These are phyloP conservation scores for Rhaphigaster nebulosa DNA, from an alignment of 2,888 invertebrate species.

Conservation along the genomic window DNA sequence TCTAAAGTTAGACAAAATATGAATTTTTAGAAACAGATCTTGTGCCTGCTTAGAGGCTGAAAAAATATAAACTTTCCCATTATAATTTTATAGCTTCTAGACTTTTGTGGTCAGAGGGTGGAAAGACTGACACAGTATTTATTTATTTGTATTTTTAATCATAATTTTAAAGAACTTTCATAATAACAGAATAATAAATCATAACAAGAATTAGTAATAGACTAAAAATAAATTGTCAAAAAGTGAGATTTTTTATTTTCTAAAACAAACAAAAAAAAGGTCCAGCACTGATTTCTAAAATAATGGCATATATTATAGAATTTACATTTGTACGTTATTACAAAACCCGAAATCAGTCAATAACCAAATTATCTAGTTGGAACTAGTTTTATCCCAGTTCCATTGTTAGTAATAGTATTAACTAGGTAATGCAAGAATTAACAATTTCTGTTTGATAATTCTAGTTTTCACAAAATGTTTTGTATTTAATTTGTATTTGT, in stretches of 20 bases:
- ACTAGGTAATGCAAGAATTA: too few relatives aligned
- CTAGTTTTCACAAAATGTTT: too few relatives aligned
- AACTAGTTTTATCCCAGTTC: too few relatives aligned
- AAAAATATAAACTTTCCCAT: not conserved
- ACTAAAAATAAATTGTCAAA: not conserved
- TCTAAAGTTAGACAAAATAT: not conserved
- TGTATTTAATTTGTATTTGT: too few relatives aligned
- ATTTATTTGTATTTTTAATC: too few relatives aligned
- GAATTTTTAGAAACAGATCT: not conserved
- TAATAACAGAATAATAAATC: not conserved
- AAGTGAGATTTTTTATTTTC: not conserved
- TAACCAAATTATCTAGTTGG: too few relatives aligned
- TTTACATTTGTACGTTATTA: not conserved
- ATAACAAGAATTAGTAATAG: not conserved
- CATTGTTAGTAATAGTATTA: too few relatives aligned
- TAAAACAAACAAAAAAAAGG: not conserved
- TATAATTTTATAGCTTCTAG: not conserved
- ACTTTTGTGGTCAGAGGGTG: not conserved
- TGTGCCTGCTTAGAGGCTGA: not conserved
- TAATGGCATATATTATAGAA: not conserved
- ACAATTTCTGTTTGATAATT: too few relatives aligned
- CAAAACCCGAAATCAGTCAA: not conserved
- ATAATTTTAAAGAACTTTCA: not conserved
- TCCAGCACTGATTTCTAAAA: not conserved
- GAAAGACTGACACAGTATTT: not conserved